Evolutionary conservation across 2,113 vertebrate species (phyloP).

Genomic region (Mustelus asterias): DNA sequence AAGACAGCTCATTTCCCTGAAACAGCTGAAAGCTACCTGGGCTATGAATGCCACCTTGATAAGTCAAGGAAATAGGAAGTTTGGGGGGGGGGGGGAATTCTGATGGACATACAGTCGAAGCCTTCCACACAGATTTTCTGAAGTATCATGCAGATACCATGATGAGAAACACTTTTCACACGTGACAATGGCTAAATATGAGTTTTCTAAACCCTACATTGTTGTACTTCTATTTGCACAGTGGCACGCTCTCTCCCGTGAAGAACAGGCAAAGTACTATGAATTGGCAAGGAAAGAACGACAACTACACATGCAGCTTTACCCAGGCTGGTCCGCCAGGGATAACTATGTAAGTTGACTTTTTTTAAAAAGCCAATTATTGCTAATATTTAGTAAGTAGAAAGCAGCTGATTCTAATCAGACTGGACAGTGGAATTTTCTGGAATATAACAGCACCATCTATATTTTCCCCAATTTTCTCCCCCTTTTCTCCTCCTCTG

Average conservation of each 20-base stretch:
- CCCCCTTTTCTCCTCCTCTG: neutral
- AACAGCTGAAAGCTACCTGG: neutral
- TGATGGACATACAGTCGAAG: neutral
- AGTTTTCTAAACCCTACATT: neutral
- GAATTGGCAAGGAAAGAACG: constrained; percentile 94
- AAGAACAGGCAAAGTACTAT: constrained; percentile 98
- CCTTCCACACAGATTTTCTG: neutral
- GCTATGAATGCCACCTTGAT: neutral
- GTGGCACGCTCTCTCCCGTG: constrained; percentile 95
- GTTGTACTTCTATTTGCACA: constrained; percentile 49
- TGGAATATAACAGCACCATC: neutral
- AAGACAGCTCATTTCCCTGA: neutral
- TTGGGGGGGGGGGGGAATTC: neutral
- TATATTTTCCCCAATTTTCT: constrained; percentile 17
- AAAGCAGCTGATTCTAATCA: neutral
- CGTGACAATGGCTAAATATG: neutral
- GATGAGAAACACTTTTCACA: neutral
- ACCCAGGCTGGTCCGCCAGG: constrained; percentile 94
- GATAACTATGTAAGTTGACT: constrained; percentile 88
- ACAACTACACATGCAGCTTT: constrained; percentile 98
- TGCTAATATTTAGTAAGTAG: neutral
- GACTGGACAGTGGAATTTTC: neutral
- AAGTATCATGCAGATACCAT: neutral
- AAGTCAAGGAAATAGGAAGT: neutral
- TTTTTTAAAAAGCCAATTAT: neutral